Evolutionary conservation across 1,140 invertebrate genomes (phyloP), one percentile per base, ranked within the genome.

Genomic region (Drosophila tropicalis): DNA sequence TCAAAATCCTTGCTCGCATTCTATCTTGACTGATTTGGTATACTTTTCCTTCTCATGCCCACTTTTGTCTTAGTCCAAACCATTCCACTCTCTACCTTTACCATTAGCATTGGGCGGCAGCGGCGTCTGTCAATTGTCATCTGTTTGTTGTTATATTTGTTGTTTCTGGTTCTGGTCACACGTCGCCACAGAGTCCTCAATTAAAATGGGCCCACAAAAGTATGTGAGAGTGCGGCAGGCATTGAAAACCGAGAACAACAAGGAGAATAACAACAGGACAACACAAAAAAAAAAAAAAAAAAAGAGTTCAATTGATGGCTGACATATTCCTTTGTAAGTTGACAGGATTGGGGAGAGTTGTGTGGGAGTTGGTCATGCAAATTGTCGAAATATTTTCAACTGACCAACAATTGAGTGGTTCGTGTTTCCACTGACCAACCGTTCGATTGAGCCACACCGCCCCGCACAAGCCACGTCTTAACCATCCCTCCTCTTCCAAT

Each of bases 361-460:
- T 34, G 64, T 10, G 34, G 25, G 65, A 22, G 65, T 60, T 73
- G 54, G 67, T 74, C 80, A 87, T 89, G 84, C 80, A 89, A 87
- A 87, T 89, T 89, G 84, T 89, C 80, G 84, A 89, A 87, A 89
- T 87, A 89, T 84, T 87, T 87, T 89, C 84, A 72, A 89, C 84
- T 87, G 84, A 87, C 83, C 83, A 87, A 82, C 83, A 77, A 87
- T 87, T 79, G 83, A 76, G 82, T 79, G 79, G 77, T 64, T 62
- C 64, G 76, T 69, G 47, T 72, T 51, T 55, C 19, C 44, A 51
- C 9, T 51, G 44, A 51, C 44, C 44, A 51, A 51, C 9, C 17
- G 17, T 51, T 51, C 44, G 44, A 51, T 19, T 22, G 36, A 25
- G 22, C 15, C 22, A 47, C 58, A 22, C 40, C 32, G 2, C 15